phyloP scores from a whole-genome alignment of 2,113 vertebrate genomes.

The Nymphicus hollandicus region DNA sequence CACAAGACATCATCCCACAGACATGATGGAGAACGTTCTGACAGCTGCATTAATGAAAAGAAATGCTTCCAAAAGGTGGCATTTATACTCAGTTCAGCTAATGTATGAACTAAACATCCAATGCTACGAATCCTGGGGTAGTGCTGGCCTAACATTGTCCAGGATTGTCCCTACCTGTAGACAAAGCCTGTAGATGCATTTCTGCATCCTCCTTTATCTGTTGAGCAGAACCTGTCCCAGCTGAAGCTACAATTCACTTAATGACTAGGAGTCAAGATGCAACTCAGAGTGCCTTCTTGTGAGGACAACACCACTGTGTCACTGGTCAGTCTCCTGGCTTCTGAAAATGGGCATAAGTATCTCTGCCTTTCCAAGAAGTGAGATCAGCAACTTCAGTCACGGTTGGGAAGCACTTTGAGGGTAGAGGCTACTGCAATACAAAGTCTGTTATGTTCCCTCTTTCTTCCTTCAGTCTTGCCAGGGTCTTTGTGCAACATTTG shows the following conservation, averaged over 20 bases:
- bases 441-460: neutral
- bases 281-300: neutral
- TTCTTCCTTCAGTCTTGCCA: conserved; percentile 25
- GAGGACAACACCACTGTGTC: neutral
- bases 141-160: neutral
- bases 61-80: neutral
- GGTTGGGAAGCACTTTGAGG: neutral
- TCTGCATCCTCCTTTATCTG: neutral
- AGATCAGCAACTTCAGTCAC: neutral
- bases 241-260: neutral
- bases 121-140: neutral
- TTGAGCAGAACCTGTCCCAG: neutral
- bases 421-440: neutral
- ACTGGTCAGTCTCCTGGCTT: neutral
- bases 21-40: neutral
- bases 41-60: neutral
- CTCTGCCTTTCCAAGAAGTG: neutral
- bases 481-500: conserved; percentile 34
- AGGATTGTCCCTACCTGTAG: neutral
- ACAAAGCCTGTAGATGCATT: neutral
- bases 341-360: neutral
- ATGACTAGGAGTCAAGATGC: neutral
- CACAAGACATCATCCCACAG: neutral
- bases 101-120: neutral
- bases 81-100: neutral